Conservation (phyloP, 2,888 invertebrate genomes). For the Caenorhabditis afra region DNA sequence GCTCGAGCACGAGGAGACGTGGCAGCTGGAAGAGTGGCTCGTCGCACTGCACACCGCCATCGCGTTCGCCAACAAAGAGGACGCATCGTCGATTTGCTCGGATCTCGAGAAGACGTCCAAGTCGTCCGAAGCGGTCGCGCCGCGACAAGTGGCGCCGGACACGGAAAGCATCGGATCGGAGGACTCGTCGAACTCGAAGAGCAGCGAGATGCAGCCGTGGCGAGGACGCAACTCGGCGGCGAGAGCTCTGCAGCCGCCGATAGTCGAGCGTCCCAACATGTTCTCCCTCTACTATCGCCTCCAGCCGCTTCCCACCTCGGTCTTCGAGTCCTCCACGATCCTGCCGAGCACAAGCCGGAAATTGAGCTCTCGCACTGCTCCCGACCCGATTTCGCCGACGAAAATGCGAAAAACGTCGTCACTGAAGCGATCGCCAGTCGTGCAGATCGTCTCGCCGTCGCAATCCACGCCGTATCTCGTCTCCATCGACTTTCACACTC, state of each 20-base stretch:
- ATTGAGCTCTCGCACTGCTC: not conserved
- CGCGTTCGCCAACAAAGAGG: slow-evolving; percentile 67
- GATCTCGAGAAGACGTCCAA: slow-evolving; percentile 48
- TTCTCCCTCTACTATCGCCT: slow-evolving; percentile 75
- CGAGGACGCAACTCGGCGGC: slow-evolving; percentile 75
- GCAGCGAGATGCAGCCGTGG: slow-evolving; percentile 68
- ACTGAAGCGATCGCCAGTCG: slow-evolving; percentile 20
- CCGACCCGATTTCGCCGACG: slow-evolving; percentile 29
- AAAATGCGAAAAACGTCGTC: slow-evolving; percentile 50
- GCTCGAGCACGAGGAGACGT: slow-evolving; percentile 60
- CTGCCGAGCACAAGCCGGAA: not conserved
- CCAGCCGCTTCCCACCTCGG: slow-evolving; percentile 36
- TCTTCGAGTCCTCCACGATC: slow-evolving; percentile 40
- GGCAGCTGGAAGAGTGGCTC: slow-evolving; percentile 64
- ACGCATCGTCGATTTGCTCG: slow-evolving; percentile 64
- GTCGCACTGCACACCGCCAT: slow-evolving; percentile 66
- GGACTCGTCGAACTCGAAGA: slow-evolving; percentile 70
- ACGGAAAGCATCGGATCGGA: slow-evolving; percentile 72
- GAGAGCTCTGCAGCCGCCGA: slow-evolving; percentile 76
- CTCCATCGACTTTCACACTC: slow-evolving; percentile 57
- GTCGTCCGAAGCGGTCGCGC: slow-evolving; percentile 24
- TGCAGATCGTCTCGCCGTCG: not conserved
- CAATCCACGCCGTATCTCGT: slow-evolving; percentile 25
- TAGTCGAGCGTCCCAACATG: slow-evolving; percentile 77
- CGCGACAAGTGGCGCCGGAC: slow-evolving; percentile 56